Base-by-base conservation (phyloP, 2,113 vertebrate species). In the Perognathus longimembris region DNA sequence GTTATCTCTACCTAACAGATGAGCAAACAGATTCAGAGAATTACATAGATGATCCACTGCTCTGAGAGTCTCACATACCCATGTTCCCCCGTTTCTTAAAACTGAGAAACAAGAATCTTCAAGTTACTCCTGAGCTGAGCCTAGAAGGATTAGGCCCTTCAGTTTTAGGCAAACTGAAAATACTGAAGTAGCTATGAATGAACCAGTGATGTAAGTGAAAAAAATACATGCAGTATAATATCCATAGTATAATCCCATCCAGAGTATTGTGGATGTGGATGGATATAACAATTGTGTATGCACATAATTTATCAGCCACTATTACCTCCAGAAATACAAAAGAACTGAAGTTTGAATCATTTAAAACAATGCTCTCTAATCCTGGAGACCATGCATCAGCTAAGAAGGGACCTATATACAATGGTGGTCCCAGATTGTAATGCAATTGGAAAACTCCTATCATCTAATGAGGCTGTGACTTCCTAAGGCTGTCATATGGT, bases 21-120 rank as follows among this genome's bases (percentile, higher is more conserved):
- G 54, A 89, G 57, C 63, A 91, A 57, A 88, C 7, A 78, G 26
- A 92, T 64, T 67, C 74, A 85, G 57, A 92, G 34, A 87, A 42
- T 38, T 77, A 69, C 32, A 5, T 4, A 45, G 66, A 73, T 69
- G 32, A 83, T 69, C 26, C 5, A 78, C 8, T 77, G 28, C 26
- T 64, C 67, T 54, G 3, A 0, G 1, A 57, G 45, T 5, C 15
- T 28, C n/a, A n/a, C 15, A 57, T 14, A 22, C 34, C 7, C 54
- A 9, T 74, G 63, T 81, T 45, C 45, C 54, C 28, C 18, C 38
- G 22, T 42, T 78, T 42, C 61, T 76, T 66, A 81, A 81, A 92
- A 87, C 32, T 74, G 2, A 14, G 28, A 93, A 90, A 74, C 57
- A 75, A 87, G 38, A 34, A 81, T 54, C 57, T 93, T 40, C 64